Conservation (phyloP, 2,113 vertebrate species). For the Siphamia tubifer region DNA sequence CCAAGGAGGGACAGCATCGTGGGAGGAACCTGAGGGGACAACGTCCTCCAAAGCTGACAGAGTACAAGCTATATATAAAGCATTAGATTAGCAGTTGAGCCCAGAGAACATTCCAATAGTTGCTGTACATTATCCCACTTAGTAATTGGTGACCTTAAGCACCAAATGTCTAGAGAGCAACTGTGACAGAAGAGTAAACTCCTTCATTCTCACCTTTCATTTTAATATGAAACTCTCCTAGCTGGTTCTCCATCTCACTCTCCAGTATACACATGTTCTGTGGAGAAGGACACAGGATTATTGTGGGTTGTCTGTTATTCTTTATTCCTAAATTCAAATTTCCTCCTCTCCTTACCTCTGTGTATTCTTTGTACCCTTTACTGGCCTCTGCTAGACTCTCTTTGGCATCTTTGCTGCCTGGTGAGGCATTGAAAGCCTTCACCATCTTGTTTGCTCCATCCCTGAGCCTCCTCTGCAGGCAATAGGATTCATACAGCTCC, state of each 20-base stretch:
- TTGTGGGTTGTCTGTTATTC: neutral
- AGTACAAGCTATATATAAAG: no score
- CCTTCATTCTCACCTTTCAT: slow-evolving; percentile 89
- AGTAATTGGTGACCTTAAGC: no score
- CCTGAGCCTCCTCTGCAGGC: slow-evolving; percentile 90
- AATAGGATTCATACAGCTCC: slow-evolving; percentile 94
- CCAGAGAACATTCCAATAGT: no score
- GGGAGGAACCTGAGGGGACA: no score
- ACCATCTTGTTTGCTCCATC: slow-evolving; percentile 97
- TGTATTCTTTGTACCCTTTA: slow-evolving; percentile 95
- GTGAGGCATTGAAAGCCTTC: slow-evolving; percentile 88
- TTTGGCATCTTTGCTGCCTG: slow-evolving; percentile 87
- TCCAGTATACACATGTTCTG: slow-evolving; percentile 97
- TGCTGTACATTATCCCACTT: no score
- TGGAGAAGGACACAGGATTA: neutral
- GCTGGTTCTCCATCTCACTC: slow-evolving; percentile 91
- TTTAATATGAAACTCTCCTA: slow-evolving; percentile 95
- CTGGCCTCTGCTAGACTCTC: slow-evolving; percentile 92
- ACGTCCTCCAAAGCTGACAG: no score
- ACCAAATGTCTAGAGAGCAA: no score
- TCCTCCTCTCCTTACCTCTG: slow-evolving; percentile 83
- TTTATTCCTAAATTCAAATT: neutral
- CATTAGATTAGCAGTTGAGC: no score
- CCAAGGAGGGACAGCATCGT: no score
- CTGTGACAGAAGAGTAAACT: neutral